Base-by-base conservation (phyloP, 2,888 invertebrate genomes). In the Trichogramma evanescens region DNA sequence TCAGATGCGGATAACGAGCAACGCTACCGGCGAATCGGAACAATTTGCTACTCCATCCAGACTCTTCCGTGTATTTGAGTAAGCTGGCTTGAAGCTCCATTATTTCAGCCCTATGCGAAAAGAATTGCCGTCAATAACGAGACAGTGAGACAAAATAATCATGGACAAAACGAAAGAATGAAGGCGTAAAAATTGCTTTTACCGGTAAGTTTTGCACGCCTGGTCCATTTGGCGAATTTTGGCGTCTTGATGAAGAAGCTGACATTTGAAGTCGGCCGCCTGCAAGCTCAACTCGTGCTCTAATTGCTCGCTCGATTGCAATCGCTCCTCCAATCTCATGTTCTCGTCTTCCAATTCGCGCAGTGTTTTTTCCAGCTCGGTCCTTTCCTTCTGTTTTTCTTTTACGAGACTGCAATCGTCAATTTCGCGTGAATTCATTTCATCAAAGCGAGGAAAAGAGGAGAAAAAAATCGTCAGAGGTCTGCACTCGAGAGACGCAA, bases 1-100 rank as follows among this genome's bases (percentile, higher is more conserved):
- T 73, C 4, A 70, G 70, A 48, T 72, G 65, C 5, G 77, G 77
- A 5, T 71, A 73, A 38, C 74, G 70, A 4, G 71, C 73, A 8
- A 77, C 69, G 50, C 68, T 74, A 44, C 73, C 76, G 53, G 75
- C 76, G 44, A 77, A 67, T 66, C 76, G 75, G 41, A 77, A 63
- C 60, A 77, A 69, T 63, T 71, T 67, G 50, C 66, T 72, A 50
- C 75, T 72, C 77, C 77, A 77, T 26, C 74, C 68, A 50, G 61
- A 65, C 58, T 72, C 71, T 50, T 71, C 69, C 5, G 74, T 71
- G 59, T 73, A 72, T 2, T 69, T 69, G 46, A 70, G 45, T 41
- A 73, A 6, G 40, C 68, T 72, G 46, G 74, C 75, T 45, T 66
- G 69, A 39, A 76, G 64, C 8, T 74, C 73, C 7, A 64, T 70